These are phyloP conservation scores for Orthonyx spaldingii DNA, from an alignment of 2,113 vertebrate species.

Conservation along the genomic window DNA sequence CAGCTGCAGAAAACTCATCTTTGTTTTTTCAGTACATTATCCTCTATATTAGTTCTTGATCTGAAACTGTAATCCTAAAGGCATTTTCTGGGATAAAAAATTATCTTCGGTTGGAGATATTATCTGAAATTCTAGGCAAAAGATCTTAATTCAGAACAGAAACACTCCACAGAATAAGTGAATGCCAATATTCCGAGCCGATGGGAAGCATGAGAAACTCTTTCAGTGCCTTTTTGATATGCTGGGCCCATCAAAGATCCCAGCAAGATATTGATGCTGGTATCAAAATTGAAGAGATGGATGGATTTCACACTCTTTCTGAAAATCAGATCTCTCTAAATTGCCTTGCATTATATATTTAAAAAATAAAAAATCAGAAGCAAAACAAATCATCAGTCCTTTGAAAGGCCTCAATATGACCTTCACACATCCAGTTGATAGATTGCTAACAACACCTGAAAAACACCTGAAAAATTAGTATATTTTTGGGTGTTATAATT, in stretches of 20 bases:
- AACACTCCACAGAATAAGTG: not conserved
- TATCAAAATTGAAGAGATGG: not conserved
- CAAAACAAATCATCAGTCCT: not conserved
- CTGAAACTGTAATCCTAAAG: not conserved
- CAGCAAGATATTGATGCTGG: not conserved
- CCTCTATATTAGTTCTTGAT: not conserved
- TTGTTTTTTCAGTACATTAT: not conserved
- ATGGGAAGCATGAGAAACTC: not conserved
- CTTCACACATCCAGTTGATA: not conserved
- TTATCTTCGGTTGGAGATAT: not conserved
- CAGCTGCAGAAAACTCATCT: not conserved
- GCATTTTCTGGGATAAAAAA: not conserved
- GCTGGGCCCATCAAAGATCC: not conserved
- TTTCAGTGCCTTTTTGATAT: not conserved
- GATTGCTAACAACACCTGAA: not conserved
- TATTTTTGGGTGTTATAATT: not conserved
- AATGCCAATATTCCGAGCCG: not conserved
- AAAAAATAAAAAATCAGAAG: not conserved
- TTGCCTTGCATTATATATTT: not conserved
- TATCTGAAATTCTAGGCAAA: not conserved
- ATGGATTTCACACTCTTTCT: not conserved
- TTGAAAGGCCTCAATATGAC: not conserved
- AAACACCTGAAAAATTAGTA: not conserved
- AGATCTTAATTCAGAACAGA: not conserved
- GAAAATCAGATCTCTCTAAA: not conserved